Percentiles rank a stretch among this genome's conserved stretches.
Evolutionary conservation across 2,888 invertebrate genomes (phyloP).

Genomic region (Polyploca ridens): DNA sequence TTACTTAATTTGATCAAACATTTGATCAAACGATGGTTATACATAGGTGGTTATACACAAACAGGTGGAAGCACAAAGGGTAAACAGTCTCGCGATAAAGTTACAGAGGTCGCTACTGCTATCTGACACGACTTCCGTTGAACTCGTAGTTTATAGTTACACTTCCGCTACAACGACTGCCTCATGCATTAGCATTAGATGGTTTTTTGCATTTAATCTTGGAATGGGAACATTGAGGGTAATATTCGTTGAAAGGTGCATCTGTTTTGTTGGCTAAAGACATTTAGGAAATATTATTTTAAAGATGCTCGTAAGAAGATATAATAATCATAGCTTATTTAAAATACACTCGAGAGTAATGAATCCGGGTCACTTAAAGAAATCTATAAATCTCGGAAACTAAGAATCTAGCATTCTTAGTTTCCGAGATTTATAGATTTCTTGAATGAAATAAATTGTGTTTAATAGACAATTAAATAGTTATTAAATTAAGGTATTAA

Average conservation of each 20-base stretch:
- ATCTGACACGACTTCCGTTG: constrained; percentile 43
- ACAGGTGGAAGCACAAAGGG: constrained; percentile 20
- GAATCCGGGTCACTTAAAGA: too few species aligned
- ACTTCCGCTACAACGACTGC: constrained; percentile 35
- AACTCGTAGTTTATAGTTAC: constrained; percentile 35
- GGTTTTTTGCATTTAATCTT: constrained; percentile 23
- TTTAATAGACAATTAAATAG: too few species aligned
- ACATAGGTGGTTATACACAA: constrained; percentile 18
- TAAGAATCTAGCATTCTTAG: too few species aligned
- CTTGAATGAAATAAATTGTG: too few species aligned
- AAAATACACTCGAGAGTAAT: too few species aligned
- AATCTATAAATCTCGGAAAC: too few species aligned
- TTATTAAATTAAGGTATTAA: too few species aligned
- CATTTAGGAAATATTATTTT: too few species aligned
- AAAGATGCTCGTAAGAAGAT: too few species aligned
- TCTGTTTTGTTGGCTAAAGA: too few species aligned
- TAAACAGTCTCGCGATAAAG: constrained; percentile 22
- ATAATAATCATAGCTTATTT: too few species aligned
- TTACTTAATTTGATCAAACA: background rate
- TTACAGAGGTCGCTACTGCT: constrained; percentile 29
- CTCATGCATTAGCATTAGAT: background rate
- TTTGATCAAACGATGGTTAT: background rate
- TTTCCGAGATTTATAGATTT: too few species aligned
- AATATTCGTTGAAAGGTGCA: constrained; percentile 8
- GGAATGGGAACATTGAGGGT: constrained; percentile 17